These are phyloP conservation scores for Scarus forsteni DNA, from an alignment of 2,797 vertebrate species.

Conservation along the genomic window DNA sequence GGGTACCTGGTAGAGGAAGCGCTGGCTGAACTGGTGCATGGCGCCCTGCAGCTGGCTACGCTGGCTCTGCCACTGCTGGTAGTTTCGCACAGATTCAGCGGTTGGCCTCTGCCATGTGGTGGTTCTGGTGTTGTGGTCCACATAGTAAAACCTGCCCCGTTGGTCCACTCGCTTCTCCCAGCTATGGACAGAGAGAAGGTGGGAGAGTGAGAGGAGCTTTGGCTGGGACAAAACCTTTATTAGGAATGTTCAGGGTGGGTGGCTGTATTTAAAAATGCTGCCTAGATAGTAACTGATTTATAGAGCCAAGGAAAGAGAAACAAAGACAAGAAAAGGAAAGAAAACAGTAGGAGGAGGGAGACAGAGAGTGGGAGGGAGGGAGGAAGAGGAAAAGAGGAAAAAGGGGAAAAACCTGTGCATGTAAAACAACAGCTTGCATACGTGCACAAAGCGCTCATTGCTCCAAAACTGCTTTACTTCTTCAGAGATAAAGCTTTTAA, in stretches of 20 bases:
- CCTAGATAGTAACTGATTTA: slow-evolving; percentile 31
- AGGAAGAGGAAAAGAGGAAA: slow-evolving; percentile 10
- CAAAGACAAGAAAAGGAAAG: slow-evolving; percentile 44
- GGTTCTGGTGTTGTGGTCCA: slow-evolving; percentile 97
- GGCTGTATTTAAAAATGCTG: slow-evolving; percentile 23
- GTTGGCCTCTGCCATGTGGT: slow-evolving; percentile 99
- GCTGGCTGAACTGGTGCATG: slow-evolving; percentile 99
- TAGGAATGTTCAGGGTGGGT: slow-evolving; percentile 37
- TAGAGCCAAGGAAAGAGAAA: slow-evolving; percentile 34
- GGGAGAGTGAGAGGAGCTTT: background rate
- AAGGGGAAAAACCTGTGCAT: background rate
- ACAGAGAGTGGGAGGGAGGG: slow-evolving; percentile 6
- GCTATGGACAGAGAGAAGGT: slow-evolving; percentile 69
- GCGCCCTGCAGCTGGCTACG: slow-evolving; percentile 96
- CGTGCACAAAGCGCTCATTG: background rate
- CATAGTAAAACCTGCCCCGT: slow-evolving; percentile 94
- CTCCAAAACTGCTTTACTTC: background rate
- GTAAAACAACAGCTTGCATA: background rate
- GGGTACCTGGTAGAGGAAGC: slow-evolving; percentile 97
- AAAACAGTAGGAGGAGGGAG: slow-evolving; percentile 24
- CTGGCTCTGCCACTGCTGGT: slow-evolving; percentile 98
- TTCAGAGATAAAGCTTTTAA: background rate
- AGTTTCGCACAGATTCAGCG: slow-evolving; percentile 94
- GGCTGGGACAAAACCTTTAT: slow-evolving; percentile 48
- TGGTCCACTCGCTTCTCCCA: slow-evolving; percentile 98